Evolutionary conservation across 37 sponge, comb jelly and placozoan genomes (phyloP).

Genomic region (Theonella swinhoei): DNA sequence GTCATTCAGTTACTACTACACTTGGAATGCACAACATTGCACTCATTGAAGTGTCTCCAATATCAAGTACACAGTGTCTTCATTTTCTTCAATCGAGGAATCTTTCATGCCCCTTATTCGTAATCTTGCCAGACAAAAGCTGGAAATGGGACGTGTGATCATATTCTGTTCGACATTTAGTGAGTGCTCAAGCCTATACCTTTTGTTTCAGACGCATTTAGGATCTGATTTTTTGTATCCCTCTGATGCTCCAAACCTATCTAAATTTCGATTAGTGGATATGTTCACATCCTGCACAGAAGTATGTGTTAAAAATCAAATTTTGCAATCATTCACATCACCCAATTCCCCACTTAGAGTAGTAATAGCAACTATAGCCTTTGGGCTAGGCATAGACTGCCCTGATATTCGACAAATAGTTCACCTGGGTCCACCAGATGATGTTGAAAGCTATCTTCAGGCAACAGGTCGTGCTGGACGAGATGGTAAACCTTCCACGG

Average conservation of each 20-base stretch:
- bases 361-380: constrained; percentile 38
- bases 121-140: not conserved
- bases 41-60: constrained; percentile 10
- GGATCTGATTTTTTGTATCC: constrained; percentile 28
- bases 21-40: constrained; percentile 15
- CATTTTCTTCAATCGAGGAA: constrained; percentile 9
- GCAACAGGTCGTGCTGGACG: constrained; percentile 30
- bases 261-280: constrained; percentile 33
- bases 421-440: constrained; percentile 30
- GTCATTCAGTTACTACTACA: not conserved
- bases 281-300: constrained; percentile 48
- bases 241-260: constrained; percentile 15
- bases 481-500: constrained; percentile 21
- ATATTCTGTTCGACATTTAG: constrained; percentile 28
- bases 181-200: constrained; percentile 29
- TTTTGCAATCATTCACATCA: not conserved
- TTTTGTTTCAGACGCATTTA: not conserved
- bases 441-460: constrained; percentile 33
- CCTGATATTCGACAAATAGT: too few relatives aligned
- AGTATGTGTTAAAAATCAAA: not conserved
- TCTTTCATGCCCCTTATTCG: not conserved
- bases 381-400: constrained; percentile 40
- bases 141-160: constrained; percentile 16
- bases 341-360: not conserved
- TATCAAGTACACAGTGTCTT: constrained; percentile 15